Percentiles rank a stretch among this genome's conserved stretches.
These are phyloP conservation scores for Falco punctatus DNA, from an alignment of 2,113 vertebrate species.

Conservation along the genomic window DNA sequence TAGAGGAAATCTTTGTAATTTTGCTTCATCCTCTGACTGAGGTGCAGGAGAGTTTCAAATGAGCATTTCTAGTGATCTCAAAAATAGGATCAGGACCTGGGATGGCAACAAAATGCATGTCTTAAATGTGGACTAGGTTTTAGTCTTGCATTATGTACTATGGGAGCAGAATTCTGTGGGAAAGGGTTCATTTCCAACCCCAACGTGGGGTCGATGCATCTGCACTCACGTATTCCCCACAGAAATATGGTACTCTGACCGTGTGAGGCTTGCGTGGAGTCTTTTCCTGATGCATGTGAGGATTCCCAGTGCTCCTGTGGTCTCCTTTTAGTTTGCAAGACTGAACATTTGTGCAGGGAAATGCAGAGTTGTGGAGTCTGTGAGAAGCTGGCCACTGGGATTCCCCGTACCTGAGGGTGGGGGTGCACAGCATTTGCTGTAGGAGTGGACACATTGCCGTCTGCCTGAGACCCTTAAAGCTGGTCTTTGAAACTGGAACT, in stretches of 20 bases:
- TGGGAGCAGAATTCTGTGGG: not conserved
- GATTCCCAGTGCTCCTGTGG: not conserved
- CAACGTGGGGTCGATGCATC: not conserved
- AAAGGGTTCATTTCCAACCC: not conserved
- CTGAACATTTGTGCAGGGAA: not conserved
- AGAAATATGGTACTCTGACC: not conserved
- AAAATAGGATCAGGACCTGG: not conserved
- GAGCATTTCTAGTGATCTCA: not conserved
- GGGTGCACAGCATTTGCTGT: not conserved
- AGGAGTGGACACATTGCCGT: rapidly evolving
- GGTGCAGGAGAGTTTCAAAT: not conserved
- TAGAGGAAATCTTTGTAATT: not conserved
- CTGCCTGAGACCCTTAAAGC: not conserved
- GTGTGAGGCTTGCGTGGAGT: not conserved
- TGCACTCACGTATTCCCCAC: not conserved
- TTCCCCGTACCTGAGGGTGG: not conserved
- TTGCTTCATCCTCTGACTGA: not conserved
- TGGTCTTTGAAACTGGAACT: not conserved
- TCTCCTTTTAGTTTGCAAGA: not conserved
- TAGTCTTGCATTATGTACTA: not conserved
- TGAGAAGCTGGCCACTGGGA: not conserved
- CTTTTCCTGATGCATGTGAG: not conserved
- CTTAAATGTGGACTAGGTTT: not conserved
- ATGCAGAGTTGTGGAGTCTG: not conserved
- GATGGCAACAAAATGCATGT: not conserved